A percentile compares a stretch with the other conserved stretches of the same genome.
phyloP scores from a whole-genome alignment of 2,888 invertebrate genomes.

The Carcina quercana region DNA sequence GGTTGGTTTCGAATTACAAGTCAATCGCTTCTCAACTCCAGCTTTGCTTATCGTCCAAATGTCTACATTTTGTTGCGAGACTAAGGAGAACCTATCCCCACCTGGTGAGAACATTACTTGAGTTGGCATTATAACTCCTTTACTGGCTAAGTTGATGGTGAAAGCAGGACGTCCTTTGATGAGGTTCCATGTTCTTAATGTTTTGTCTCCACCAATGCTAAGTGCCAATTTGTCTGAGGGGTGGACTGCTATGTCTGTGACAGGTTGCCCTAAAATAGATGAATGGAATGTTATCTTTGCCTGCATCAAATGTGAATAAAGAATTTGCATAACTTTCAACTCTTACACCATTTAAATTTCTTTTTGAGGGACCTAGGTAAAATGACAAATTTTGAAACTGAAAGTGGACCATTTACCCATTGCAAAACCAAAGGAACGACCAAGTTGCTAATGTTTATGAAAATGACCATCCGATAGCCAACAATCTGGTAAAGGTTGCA shows the following conservation, averaged over 20 bases:
- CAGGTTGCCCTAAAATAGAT: constrained; percentile 71
- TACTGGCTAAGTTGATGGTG: constrained; percentile 87
- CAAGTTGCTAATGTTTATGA: no score
- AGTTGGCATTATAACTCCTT: constrained; percentile 66
- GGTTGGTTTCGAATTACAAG: constrained; percentile 80
- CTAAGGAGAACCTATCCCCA: constrained; percentile 85
- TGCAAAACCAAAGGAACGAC: no score
- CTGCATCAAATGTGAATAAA: no score
- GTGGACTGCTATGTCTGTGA: constrained; percentile 87
- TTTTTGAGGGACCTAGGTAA: no score
- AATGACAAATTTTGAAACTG: no score
- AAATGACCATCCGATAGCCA: no score
- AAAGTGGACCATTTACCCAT: no score
- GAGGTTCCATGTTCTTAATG: constrained; percentile 94
- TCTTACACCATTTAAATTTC: no score
- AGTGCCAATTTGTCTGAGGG: constrained; percentile 92
- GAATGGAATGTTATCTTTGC: no score
- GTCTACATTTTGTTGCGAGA: constrained; percentile 82
- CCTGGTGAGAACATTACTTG: constrained; percentile 83
- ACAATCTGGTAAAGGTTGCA: no score
- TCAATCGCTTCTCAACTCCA: constrained; percentile 78
- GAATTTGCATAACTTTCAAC: no score
- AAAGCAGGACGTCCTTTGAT: constrained; percentile 93
- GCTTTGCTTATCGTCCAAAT: constrained; percentile 88
- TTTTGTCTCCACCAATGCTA: constrained; percentile 88